Conservation (phyloP, 1,140 invertebrate species). For the Sitodiplosis mosellana region DNA sequence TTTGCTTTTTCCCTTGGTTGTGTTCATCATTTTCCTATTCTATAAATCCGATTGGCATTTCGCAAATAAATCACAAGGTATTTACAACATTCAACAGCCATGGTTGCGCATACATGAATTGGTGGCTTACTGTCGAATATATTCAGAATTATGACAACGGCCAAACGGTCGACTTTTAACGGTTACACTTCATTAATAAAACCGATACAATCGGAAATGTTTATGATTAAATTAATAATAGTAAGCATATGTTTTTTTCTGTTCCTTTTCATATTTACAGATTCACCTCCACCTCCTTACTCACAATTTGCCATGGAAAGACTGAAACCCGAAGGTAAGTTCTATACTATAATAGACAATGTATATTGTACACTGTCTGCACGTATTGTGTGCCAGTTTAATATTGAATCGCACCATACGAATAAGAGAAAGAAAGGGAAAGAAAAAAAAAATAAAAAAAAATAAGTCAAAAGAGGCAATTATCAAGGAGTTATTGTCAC, state of each 20-base stretch:
- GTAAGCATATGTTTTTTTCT: constrained; percentile 3
- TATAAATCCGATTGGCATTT: too few species aligned
- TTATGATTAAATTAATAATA: background rate
- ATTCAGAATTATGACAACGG: constrained; percentile 2
- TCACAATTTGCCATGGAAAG: constrained; percentile 44
- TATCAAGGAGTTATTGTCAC: background rate
- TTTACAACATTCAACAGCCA: too few species aligned
- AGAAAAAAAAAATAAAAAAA: too few species aligned
- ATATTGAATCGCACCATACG: background rate
- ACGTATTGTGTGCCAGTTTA: too few species aligned
- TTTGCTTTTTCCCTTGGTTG: too few species aligned
- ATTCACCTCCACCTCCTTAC: constrained; percentile 52
- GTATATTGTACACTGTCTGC: constrained; percentile 20
- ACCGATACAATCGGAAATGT: background rate
- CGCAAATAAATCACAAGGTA: too few species aligned
- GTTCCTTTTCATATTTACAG: constrained; percentile 36
- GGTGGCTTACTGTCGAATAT: too few species aligned
- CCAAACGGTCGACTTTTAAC: background rate
- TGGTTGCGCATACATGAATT: too few species aligned
- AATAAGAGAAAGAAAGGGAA: background rate
- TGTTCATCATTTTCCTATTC: too few species aligned
- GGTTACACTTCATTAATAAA: background rate
- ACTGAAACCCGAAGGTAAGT: constrained; percentile 51
- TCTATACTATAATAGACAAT: constrained; percentile 25
- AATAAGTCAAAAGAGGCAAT: too few species aligned